Conservation (phyloP, 2,113 vertebrate genomes). For the Carollia perspicillata region DNA sequence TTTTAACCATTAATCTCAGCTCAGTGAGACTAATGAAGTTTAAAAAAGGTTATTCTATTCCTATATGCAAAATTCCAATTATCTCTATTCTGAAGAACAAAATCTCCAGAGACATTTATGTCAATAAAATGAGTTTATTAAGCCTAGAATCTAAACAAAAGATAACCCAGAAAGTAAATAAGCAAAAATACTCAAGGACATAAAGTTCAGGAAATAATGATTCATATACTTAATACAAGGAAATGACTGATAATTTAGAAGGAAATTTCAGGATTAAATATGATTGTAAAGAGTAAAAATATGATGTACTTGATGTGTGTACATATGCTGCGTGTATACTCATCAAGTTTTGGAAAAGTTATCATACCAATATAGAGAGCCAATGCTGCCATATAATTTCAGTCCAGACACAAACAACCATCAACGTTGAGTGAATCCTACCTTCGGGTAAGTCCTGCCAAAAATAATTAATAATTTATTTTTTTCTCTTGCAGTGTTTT, state of each 20-base stretch:
- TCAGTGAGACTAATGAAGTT: slow-evolving; percentile 47
- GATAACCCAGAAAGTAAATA: not conserved
- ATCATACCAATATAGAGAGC: not conserved
- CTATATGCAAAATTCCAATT: slow-evolving; percentile 9
- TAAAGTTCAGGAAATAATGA: not conserved
- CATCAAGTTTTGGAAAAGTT: not conserved
- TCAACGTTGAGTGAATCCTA: not conserved
- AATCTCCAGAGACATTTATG: slow-evolving; percentile 20
- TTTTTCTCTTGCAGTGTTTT: not conserved
- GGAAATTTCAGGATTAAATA: slow-evolving; percentile 2
- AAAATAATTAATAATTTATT: not conserved
- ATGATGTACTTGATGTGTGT: not conserved
- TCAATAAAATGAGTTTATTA: slow-evolving; percentile 46
- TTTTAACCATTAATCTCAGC: slow-evolving; percentile 38
- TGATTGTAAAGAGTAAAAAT: not conserved
- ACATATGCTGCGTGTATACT: not conserved
- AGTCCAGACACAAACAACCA: not conserved
- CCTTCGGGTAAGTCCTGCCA: not conserved
- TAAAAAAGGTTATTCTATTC: slow-evolving; percentile 20
- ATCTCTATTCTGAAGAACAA: slow-evolving; percentile 15
- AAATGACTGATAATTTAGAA: slow-evolving; percentile 15
- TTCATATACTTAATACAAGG: slow-evolving; percentile 24
- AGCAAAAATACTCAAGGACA: not conserved
- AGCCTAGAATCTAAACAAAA: not conserved
- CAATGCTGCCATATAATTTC: not conserved